Evolutionary conservation across 1,140 invertebrate genomes (phyloP).

Genomic region (Plodia interpunctella): DNA sequence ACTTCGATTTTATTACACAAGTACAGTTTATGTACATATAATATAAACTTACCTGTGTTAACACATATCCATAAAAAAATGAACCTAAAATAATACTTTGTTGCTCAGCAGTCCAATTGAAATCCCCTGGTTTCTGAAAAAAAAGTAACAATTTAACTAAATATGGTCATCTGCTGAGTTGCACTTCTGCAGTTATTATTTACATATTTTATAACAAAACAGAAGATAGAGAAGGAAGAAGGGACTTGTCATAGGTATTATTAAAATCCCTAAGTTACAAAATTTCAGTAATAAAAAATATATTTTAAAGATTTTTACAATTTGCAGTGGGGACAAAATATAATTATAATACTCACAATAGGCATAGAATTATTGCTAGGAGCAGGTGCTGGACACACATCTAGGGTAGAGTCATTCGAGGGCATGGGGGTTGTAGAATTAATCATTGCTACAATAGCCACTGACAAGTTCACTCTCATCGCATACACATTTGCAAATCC

Average conservation of each 20-base stretch:
- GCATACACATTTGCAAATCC: constrained; percentile 92
- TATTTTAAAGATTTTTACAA: constrained; percentile 53
- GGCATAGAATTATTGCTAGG: constrained; percentile 77
- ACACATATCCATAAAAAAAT: constrained; percentile 92
- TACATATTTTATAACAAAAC: too few species aligned
- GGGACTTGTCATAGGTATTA: too few species aligned
- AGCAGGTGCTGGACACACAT: constrained; percentile 79
- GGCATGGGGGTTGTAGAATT: constrained; percentile 84
- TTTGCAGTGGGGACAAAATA: too few species aligned
- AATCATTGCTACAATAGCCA: constrained; percentile 96
- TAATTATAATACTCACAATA: constrained; percentile 68
- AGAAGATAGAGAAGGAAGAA: too few species aligned
- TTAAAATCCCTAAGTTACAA: too few species aligned
- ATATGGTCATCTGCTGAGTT: too few species aligned
- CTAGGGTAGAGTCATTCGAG: constrained; percentile 76
- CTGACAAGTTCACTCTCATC: constrained; percentile 94
- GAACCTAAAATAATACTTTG: constrained; percentile 90
- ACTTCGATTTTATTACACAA: too few species aligned
- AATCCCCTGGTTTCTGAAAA: constrained; percentile 82
- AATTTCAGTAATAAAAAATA: too few species aligned
- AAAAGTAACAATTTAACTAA: background rate
- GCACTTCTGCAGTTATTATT: too few species aligned
- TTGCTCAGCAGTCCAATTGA: constrained; percentile 86
- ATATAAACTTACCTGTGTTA: constrained; percentile 81
- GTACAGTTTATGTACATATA: too few species aligned